Base-by-base conservation (phyloP, 2,888 invertebrate genomes). In the Netelia fuscicornis region DNA sequence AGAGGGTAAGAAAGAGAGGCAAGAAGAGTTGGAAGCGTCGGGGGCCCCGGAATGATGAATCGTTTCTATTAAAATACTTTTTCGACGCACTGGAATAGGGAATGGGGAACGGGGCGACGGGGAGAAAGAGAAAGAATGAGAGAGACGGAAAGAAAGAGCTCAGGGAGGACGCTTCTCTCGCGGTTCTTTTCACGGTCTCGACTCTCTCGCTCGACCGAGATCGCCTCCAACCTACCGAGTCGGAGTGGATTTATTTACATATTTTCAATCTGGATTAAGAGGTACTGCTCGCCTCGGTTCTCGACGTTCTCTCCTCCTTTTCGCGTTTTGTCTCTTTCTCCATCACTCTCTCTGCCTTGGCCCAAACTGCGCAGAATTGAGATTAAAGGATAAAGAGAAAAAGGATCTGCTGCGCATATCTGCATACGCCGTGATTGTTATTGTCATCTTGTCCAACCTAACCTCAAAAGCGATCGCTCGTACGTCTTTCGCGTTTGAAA, bases 241-340 rank as follows among this genome's bases (percentile, higher is more conserved):
- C 71, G 23, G 90, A 91, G 89, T 90, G 91, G 92, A 93, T 93
- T 91, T 93, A 93, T 93, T 93, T 93, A 93, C 93, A 93, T 93
- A 93, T 93, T 93, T 93, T 92, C 93, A 92, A 93, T 93, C 93
- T 93, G 93, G 93, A 93, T 93, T 93, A 93, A 93, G 92, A 93
- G 92, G 92, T 92, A 91, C 89, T 79, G 84, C 83, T 80, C 67
- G 67, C 64, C 75, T 80, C 80, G 76, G 81, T 79, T 82, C 82
- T 80, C 79, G 76, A 79, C 62, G 76, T 82, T 76, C 85, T 56
- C 78, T 54, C 65, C 65, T 76, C 78, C 70, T 74, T 79, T 65
- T 58, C 79, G 37, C 80, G 52, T 52, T 71, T 48, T 60, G 9
- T 30, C 75, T 1, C 75, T 62, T 30, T 52, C 48, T 17, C 52